phyloP scores from a whole-genome alignment of 2,113 vertebrate species.

The Sapayoa aenigma region DNA sequence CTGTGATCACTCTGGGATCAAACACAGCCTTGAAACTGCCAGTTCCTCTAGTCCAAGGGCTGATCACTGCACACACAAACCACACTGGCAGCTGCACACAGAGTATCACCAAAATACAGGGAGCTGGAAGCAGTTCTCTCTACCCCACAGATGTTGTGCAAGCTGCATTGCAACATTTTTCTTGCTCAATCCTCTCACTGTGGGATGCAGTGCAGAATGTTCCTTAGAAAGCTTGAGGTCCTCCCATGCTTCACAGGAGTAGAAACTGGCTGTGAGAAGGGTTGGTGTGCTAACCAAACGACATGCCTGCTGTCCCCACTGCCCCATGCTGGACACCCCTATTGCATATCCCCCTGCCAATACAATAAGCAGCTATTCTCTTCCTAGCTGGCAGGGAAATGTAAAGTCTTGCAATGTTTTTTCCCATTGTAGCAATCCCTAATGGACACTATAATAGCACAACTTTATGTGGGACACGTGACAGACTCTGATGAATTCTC shows the following conservation, averaged over 20 bases:
- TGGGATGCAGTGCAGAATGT: neutral
- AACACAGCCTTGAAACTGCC: neutral
- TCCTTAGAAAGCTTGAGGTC: neutral
- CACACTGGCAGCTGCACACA: neutral
- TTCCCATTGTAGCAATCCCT: neutral
- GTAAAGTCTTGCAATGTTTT: neutral
- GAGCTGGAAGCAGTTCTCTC: neutral
- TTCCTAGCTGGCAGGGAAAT: neutral
- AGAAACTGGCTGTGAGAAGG: neutral
- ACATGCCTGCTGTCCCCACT: neutral
- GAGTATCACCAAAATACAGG: neutral
- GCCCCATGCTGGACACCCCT: neutral
- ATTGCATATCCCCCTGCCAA: neutral
- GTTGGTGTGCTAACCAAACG: neutral
- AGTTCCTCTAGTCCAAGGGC: neutral
- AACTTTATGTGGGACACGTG: neutral
- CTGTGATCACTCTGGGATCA: rapidly evolving
- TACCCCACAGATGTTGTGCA: neutral
- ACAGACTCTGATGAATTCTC: neutral
- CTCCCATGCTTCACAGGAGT: neutral
- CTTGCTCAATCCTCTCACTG: neutral
- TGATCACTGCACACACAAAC: neutral
- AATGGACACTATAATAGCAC: neutral
- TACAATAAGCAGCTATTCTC: neutral
- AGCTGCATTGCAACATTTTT: neutral